These are phyloP conservation scores for Atrina japonica DNA, from an alignment of 2,888 invertebrate species.

Conservation along the genomic window DNA sequence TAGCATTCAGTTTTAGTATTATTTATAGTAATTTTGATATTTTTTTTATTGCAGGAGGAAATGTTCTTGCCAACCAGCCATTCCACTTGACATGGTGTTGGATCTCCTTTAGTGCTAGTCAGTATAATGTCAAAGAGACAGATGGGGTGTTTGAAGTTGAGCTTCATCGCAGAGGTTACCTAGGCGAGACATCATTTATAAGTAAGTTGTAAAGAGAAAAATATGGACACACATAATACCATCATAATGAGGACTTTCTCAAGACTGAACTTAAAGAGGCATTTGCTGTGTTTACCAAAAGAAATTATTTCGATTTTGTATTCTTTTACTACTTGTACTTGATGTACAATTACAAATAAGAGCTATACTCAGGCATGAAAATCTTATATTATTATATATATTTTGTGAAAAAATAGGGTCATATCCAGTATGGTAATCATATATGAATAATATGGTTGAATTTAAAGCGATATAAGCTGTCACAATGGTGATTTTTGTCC, in stretches of 20 bases:
- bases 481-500: too few relatives aligned
- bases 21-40: too few relatives aligned
- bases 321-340: too few relatives aligned
- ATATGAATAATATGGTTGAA: too few relatives aligned
- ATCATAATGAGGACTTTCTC: not conserved
- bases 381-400: too few relatives aligned
- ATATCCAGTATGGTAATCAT: too few relatives aligned
- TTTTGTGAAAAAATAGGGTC: not conserved
- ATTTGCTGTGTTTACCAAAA: too few relatives aligned
- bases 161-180: constrained; percentile 76
- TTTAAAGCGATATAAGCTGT: too few relatives aligned
- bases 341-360: too few relatives aligned
- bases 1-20: too few relatives aligned
- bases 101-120: constrained; percentile 74
- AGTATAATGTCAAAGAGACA: constrained; percentile 74
- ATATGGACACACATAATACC: not conserved
- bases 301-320: too few relatives aligned
- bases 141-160: constrained; percentile 70
- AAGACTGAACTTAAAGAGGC: not conserved
- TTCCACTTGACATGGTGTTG: constrained; percentile 80
- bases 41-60: constrained; percentile 72
- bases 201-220: constrained; percentile 67
- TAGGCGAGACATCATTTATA: constrained; percentile 79
- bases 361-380: too few relatives aligned
- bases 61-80: constrained; percentile 74